Base-by-base conservation (phyloP, 2,113 vertebrate genomes). In the Brachyhypopomus occidentalis region DNA sequence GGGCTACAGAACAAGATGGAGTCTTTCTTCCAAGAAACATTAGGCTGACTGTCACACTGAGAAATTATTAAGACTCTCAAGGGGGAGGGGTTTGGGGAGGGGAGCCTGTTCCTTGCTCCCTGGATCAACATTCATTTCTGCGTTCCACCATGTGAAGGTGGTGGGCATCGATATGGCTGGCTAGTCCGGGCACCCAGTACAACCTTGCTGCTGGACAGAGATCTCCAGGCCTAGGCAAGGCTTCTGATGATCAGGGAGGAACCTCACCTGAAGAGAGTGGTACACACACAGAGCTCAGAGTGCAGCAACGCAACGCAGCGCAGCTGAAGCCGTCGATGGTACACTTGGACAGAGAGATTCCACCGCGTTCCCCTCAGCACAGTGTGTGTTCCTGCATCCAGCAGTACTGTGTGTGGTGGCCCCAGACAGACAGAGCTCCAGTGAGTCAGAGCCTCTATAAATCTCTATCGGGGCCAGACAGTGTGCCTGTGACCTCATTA, bases 401-500 rank as follows among this genome's bases (percentile, higher is more conserved):
- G 78, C 36, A 80, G 34, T 16, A 56, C 73, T 64, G 55, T 63
- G 16, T 70, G 25, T 38, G 36, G 16, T 62, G 72, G 75, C 30
- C 64, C 58, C 45, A 71, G 38, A 75, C 66, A 70, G 11, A 69
- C 55, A 74, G 34, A 59, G 36, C 80, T 85, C n/a, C 84, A 83
- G 72, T 78, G 75, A 78, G 75, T 85, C 84, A 76, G 45, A 76
- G 64, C 45, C 80, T 82, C 84, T 87, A 87, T 92, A 92, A 92
- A 92, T 92, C 90, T 93, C 89, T 84, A 90, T 90, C 82, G 82
- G 79, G 83, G 87, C 55, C 72, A 85, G 90, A 92, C 89, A 86
- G 87, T 75, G 86, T 36, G 85, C 86, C 89, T 89, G 87, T 90
- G 90, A 92, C 90, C 91, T 91, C 89, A 90, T 92, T 92, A 91